These are phyloP conservation scores for Halichoerus grypus DNA, from an alignment of 2,113 vertebrate genomes.

Conservation along the genomic window DNA sequence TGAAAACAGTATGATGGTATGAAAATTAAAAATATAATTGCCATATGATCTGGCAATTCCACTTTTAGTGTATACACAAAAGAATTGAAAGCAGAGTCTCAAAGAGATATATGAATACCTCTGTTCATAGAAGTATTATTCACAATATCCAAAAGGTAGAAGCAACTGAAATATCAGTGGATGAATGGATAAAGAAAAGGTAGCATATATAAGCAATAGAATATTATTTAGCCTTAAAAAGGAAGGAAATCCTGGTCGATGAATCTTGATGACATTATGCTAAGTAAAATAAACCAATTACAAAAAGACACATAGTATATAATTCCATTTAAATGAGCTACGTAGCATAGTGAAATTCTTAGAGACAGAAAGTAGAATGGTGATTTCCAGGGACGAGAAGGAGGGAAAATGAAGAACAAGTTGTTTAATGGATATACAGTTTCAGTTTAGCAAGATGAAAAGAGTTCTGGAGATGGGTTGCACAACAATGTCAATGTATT, in stretches of 20 bases:
- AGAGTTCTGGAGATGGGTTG: background rate
- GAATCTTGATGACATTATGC: background rate
- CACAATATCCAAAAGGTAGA: background rate
- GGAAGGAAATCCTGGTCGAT: background rate
- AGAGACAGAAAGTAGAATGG: background rate
- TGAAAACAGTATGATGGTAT: background rate
- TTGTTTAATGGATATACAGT: background rate
- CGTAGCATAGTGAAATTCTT: background rate
- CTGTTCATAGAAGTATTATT: background rate
- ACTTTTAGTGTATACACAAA: background rate
- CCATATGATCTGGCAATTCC: background rate
- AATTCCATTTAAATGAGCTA: background rate
- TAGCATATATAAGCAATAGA: background rate
- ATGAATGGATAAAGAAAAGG: background rate
- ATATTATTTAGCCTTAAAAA: background rate
- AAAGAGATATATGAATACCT: background rate
- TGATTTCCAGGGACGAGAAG: background rate
- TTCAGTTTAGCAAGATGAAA: background rate
- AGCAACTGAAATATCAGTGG: background rate
- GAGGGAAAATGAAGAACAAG: background rate
- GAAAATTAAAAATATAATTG: slow-evolving; percentile 31
- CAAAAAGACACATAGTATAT: background rate
- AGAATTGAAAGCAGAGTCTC: background rate
- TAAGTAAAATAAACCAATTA: background rate
- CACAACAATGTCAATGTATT: background rate